phyloP scores from a whole-genome alignment of 2,888 invertebrate species.

The Gortyna flavago region DNA sequence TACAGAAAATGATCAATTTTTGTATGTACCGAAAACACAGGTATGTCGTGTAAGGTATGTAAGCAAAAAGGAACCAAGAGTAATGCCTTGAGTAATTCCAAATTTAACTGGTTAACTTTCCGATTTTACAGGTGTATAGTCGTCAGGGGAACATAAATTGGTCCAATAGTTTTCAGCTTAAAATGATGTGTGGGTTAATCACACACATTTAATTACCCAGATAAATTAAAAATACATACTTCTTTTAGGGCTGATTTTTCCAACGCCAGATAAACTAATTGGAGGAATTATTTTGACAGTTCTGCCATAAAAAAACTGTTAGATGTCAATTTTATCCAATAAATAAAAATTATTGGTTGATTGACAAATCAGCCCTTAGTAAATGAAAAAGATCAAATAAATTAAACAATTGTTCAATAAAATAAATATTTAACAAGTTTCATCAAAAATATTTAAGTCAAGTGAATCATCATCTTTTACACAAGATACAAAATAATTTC shows the following conservation, averaged over 20 bases:
- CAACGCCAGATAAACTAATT: no score
- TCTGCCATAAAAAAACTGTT: no score
- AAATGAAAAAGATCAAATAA: not conserved
- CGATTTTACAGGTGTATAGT: not conserved
- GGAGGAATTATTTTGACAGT: no score
- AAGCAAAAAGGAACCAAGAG: constrained; percentile 1
- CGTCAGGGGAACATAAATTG: not conserved
- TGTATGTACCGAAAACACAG: not conserved
- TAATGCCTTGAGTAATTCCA: not conserved
- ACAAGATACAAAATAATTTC: constrained; percentile 82
- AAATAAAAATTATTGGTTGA: no score
- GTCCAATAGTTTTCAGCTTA: not conserved
- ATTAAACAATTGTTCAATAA: not conserved
- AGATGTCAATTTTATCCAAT: no score
- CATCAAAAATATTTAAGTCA: constrained; percentile 84
- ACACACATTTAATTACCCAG: not conserved
- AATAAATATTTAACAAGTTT: constrained; percentile 30
- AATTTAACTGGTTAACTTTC: not conserved
- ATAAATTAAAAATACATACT: not conserved
- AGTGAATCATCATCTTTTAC: constrained; percentile 78
- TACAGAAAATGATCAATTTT: not conserved
- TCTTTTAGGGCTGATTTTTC: not conserved
- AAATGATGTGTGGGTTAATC: not conserved
- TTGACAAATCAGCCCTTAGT: no score
- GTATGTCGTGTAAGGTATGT: not conserved